These are phyloP conservation scores for Bimastos eiseni DNA, from an alignment of 2,888 invertebrate species.

Conservation along the genomic window DNA sequence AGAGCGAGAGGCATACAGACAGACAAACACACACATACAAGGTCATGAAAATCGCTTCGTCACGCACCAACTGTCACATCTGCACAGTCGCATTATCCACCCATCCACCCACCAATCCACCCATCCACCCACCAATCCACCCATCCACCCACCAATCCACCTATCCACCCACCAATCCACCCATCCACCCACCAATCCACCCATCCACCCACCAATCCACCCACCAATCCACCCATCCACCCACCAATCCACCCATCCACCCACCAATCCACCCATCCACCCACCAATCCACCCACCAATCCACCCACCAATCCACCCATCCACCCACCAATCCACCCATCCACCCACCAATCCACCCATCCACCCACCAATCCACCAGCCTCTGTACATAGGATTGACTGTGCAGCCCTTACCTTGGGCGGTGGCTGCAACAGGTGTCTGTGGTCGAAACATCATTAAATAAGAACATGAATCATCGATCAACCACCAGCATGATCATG, in stretches of 20 bases:
- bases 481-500: background rate
- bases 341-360: too few species aligned
- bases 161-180: too few species aligned
- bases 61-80: constrained; percentile 4
- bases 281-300: too few species aligned
- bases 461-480: background rate
- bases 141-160: too few species aligned
- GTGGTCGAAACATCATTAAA: background rate
- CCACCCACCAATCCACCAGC: too few species aligned
- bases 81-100: background rate
- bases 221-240: background rate
- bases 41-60: background rate
- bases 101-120: too few species aligned
- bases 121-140: too few species aligned
- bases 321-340: background rate
- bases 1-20: background rate
- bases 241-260: background rate
- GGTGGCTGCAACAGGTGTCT: background rate
- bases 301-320: background rate
- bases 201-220: too few species aligned
- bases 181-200: too few species aligned
- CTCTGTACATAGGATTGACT: too few species aligned
- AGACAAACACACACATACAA: background rate
- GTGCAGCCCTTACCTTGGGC: background rate
- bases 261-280: background rate